These are phyloP conservation scores for Liasis olivaceus DNA, from an alignment of 2,797 vertebrate genomes.

Conservation along the genomic window DNA sequence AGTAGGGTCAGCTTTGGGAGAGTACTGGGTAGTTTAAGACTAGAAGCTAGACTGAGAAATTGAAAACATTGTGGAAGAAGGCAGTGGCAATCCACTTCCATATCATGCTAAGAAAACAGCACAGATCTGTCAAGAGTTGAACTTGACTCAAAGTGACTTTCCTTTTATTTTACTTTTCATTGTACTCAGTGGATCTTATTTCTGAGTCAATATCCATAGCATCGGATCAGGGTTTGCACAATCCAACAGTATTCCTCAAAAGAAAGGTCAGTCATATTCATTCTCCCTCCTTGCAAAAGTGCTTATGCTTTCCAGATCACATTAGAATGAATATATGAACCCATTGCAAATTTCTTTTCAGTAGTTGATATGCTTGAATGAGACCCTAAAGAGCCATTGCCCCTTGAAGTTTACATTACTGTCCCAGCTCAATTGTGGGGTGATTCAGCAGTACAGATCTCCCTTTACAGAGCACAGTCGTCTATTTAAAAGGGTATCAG, in stretches of 20 bases:
- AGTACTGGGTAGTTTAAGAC: background rate
- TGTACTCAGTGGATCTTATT: background rate
- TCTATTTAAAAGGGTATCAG: background rate
- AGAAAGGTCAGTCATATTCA: background rate
- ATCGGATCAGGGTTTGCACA: background rate
- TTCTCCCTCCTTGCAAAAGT: background rate
- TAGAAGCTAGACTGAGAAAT: background rate
- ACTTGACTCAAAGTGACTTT: background rate
- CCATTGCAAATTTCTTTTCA: background rate
- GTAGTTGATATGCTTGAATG: background rate
- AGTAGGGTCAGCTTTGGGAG: background rate
- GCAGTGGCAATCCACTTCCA: background rate
- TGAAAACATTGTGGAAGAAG: background rate
- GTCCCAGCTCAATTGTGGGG: background rate
- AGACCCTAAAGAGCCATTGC: background rate
- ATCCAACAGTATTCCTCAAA: background rate
- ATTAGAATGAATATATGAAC: background rate
- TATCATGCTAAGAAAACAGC: background rate
- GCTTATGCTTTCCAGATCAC: background rate
- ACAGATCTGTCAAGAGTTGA: background rate
- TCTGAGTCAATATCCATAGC: background rate
- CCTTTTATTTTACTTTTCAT: background rate
- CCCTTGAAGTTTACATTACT: background rate
- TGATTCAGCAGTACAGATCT: background rate
- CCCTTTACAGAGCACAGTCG: background rate